These are phyloP conservation scores for Smittia aterrima DNA, from an alignment of 2,888 invertebrate genomes.

Conservation along the genomic window DNA sequence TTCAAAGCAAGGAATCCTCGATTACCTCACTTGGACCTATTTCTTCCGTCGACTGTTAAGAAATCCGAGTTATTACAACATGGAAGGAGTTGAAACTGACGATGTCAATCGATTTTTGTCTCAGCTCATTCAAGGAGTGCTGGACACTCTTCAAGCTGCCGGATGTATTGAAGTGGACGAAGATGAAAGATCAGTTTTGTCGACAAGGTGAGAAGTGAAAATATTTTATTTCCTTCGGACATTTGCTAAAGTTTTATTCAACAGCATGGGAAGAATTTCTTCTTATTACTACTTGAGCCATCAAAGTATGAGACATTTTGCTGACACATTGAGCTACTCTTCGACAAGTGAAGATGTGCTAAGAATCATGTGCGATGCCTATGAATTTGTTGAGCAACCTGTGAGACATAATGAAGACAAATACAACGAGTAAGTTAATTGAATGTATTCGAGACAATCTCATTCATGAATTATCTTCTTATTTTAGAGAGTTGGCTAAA, in stretches of 20 bases:
- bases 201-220: slow-evolving; percentile 43
- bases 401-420: slow-evolving; percentile 97
- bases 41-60: slow-evolving; percentile 89
- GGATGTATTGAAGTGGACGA: slow-evolving; percentile 78
- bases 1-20: slow-evolving; percentile 86
- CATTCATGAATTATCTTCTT: slow-evolving; percentile 26
- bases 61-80: slow-evolving; percentile 88
- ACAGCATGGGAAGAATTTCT: slow-evolving; percentile 84
- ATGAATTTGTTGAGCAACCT: slow-evolving; percentile 91
- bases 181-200: slow-evolving; percentile 55
- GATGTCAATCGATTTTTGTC: slow-evolving; percentile 76
- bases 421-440: slow-evolving; percentile 71
- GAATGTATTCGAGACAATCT: slow-evolving; percentile 27
- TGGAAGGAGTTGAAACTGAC: slow-evolving; percentile 68
- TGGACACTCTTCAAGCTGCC: slow-evolving; percentile 70
- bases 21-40: slow-evolving; percentile 98
- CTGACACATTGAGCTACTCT: slow-evolving; percentile 63
- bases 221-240: not conserved
- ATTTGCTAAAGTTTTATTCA: not conserved
- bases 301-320: slow-evolving; percentile 83
- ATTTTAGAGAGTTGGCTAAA: slow-evolving; percentile 81
- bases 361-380: slow-evolving; percentile 74
- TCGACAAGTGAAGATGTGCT: slow-evolving; percentile 71
- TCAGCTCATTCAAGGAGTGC: slow-evolving; percentile 72
- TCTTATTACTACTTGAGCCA: slow-evolving; percentile 97